Evolutionary conservation across 2,888 invertebrate species (phyloP).

Genomic region (Eremobia ochroleuca): DNA sequence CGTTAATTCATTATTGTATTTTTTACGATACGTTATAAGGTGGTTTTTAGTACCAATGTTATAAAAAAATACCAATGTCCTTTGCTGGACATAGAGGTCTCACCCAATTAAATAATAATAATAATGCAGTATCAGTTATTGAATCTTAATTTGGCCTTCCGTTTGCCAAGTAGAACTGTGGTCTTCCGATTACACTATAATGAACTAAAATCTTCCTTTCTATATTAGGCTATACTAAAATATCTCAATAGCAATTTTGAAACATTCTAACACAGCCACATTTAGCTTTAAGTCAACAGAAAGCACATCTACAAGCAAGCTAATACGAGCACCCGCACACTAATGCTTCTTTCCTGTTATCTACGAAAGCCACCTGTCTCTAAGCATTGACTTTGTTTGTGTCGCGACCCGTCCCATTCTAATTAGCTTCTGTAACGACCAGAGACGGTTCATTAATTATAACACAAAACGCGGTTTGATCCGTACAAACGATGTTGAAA

Average conservation of each 20-base stretch:
- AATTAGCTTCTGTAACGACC: slow-evolving; percentile 84
- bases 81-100: background rate
- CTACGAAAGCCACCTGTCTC: slow-evolving; percentile 79
- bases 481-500: slow-evolving; percentile 76
- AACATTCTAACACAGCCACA: slow-evolving; percentile 6
- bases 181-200: background rate
- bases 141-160: background rate
- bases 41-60: slow-evolving; percentile 5
- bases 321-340: slow-evolving; percentile 49
- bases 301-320: slow-evolving; percentile 29
- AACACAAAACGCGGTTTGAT: slow-evolving; percentile 80
- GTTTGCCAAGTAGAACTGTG: background rate
- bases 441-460: slow-evolving; percentile 85
- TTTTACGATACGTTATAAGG: slow-evolving; percentile 21
- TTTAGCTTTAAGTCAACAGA: slow-evolving; percentile 13
- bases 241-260: background rate
- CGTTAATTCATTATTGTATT: slow-evolving; percentile 22
- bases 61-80: slow-evolving; percentile 7
- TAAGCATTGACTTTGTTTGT: slow-evolving; percentile 80
- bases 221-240: background rate
- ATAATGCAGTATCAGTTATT: background rate
- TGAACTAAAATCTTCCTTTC: background rate
- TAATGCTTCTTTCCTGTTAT: slow-evolving; percentile 72
- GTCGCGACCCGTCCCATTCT: slow-evolving; percentile 74
- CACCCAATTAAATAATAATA: slow-evolving; percentile 8